Percentiles rank a stretch among this genome's conserved stretches.
Evolutionary conservation across 2,113 vertebrate genomes (phyloP).

Genomic region (Ammodytes marinus): DNA sequence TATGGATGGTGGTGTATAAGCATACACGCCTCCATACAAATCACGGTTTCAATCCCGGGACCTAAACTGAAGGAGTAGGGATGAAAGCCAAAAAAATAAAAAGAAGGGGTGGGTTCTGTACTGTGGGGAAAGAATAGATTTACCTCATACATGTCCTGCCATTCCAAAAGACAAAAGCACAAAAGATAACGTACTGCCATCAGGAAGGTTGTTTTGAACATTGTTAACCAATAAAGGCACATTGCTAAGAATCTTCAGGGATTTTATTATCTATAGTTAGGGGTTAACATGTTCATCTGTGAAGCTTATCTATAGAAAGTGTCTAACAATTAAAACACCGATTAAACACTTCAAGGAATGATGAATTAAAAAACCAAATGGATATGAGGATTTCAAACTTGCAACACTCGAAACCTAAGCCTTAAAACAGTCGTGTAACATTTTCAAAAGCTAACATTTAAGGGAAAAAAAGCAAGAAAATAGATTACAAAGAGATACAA

Average conservation of each 20-base stretch:
- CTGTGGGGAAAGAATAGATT: conserved; percentile 80
- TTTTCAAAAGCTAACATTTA: background rate
- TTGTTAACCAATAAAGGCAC: too few relatives aligned
- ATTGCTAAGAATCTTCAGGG: too few relatives aligned
- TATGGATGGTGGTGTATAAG: conserved; percentile 53
- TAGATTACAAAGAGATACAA: background rate
- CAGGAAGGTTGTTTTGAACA: too few relatives aligned
- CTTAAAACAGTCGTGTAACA: background rate
- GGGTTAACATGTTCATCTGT: background rate
- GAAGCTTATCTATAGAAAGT: background rate
- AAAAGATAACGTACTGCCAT: conserved; percentile 90
- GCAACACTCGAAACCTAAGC: background rate
- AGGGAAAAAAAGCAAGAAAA: background rate
- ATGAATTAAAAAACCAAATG: background rate
- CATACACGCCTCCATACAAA: conserved; percentile 79
- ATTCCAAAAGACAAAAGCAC: conserved; percentile 93
- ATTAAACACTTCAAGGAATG: background rate
- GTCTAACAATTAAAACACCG: background rate
- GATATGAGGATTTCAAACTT: background rate
- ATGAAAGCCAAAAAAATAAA: conserved; percentile 74
- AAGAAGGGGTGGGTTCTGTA: conserved; percentile 73
- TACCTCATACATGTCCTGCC: conserved; percentile 98
- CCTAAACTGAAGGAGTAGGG: conserved; percentile 62
- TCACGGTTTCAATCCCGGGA: conserved; percentile 88
- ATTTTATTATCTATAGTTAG: background rate